Conservation (phyloP, 1,140 invertebrate genomes). For the Formica selysi region DNA sequence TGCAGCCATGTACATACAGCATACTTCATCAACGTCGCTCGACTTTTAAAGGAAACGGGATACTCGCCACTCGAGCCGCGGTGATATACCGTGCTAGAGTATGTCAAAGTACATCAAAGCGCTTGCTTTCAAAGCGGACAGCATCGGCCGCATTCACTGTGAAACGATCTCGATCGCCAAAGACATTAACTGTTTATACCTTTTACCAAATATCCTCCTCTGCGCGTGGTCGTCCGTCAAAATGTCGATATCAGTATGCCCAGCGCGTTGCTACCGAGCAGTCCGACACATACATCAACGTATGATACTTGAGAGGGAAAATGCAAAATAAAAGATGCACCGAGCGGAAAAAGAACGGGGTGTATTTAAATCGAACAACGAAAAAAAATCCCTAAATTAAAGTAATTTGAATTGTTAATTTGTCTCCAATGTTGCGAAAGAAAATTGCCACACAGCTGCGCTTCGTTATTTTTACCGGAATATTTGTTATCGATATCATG, state of each 20-base stretch:
- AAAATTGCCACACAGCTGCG: neutral
- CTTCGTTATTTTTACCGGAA: neutral
- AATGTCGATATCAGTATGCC: conserved; percentile 63
- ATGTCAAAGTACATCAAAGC: conserved; percentile 62
- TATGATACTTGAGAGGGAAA: conserved; percentile 40
- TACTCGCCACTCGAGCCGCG: conserved; percentile 57
- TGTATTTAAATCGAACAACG: neutral
- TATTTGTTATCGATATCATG: conserved; percentile 27
- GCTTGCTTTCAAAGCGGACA: conserved; percentile 63
- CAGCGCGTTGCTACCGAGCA: conserved; percentile 22
- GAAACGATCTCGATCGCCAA: conserved; percentile 63
- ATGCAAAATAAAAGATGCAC: conserved; percentile 39
- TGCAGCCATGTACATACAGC: conserved; percentile 37
- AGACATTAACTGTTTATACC: conserved; percentile 64
- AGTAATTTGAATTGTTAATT: neutral
- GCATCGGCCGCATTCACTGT: conserved; percentile 60
- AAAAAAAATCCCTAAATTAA: neutral
- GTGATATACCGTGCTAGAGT: conserved; percentile 50
- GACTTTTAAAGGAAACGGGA: conserved; percentile 64
- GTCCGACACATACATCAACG: conserved; percentile 26
- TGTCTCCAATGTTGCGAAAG: neutral
- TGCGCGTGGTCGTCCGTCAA: conserved; percentile 59
- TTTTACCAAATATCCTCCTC: conserved; percentile 59
- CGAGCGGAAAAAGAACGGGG: neutral
- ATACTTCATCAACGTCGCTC: conserved; percentile 60